These are phyloP conservation scores for Gadopsis bispinosus DNA, from an alignment of 2,797 vertebrate species.

Conservation along the genomic window DNA sequence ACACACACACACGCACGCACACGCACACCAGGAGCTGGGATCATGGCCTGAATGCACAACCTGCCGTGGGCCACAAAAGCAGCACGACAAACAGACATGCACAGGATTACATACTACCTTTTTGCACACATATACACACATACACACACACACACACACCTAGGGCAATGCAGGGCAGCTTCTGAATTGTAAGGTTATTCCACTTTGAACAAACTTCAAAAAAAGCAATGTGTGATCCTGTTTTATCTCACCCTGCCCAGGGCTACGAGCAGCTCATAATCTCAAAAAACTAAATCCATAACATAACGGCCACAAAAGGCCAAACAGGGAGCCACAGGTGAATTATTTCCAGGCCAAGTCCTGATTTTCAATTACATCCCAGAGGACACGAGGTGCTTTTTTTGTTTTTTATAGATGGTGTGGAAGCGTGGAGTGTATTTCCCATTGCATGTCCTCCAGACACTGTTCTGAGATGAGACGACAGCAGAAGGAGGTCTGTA, in stretches of 20 bases:
- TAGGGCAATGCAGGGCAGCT: constrained; percentile 12
- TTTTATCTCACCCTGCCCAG: constrained; percentile 49
- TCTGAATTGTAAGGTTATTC: constrained; percentile 46
- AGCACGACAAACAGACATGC: constrained; percentile 7
- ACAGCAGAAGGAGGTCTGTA: constrained; percentile 35
- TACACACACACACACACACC: constrained; percentile 4
- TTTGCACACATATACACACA: not conserved
- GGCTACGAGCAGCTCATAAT: constrained; percentile 44
- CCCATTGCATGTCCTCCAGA: constrained; percentile 44
- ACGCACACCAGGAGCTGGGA: constrained; percentile 10
- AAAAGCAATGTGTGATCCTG: constrained; percentile 23
- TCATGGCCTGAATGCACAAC: constrained; percentile 38
- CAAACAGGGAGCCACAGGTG: constrained; percentile 40
- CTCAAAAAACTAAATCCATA: constrained; percentile 54
- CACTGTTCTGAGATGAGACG: constrained; percentile 37
- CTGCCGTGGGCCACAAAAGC: constrained; percentile 35
- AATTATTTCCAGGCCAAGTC: constrained; percentile 34
- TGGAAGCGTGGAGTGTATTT: constrained; percentile 25
- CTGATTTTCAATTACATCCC: constrained; percentile 43
- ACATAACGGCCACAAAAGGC: constrained; percentile 41
- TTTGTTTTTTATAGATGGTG: not conserved
- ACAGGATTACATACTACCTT: constrained; percentile 19
- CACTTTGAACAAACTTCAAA: constrained; percentile 20
- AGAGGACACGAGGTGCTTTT: constrained; percentile 17
- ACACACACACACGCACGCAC: not conserved